Conservation (phyloP, 2,888 invertebrate species). For the Acronicta psi region DNA sequence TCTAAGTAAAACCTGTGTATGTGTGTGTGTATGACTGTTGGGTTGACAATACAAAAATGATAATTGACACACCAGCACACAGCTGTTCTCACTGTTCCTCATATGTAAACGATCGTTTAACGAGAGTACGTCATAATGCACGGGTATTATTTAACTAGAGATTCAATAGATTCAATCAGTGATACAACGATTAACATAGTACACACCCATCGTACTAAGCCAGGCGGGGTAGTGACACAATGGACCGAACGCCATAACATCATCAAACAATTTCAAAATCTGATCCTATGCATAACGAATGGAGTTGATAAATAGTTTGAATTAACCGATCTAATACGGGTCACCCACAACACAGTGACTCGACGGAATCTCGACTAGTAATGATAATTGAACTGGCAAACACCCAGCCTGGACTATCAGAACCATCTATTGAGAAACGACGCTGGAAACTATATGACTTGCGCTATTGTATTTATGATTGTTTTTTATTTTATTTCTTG, state of each 20-base stretch:
- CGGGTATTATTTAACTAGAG: conserved; percentile 66
- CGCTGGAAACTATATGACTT: conserved; percentile 86
- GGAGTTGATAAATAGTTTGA: conserved; percentile 88
- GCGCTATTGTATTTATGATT: conserved; percentile 86
- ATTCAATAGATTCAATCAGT: conserved; percentile 82
- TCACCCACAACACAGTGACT: conserved; percentile 87
- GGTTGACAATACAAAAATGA: conserved; percentile 11
- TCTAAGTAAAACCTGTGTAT: conserved; percentile 10
- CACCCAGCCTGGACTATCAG: conserved; percentile 85
- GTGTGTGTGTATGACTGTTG: conserved; percentile 10
- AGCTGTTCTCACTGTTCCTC: conserved; percentile 31
- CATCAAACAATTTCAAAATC: conserved; percentile 88
- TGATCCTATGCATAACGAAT: conserved; percentile 88
- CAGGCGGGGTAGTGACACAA: conserved; percentile 74
- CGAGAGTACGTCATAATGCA: conserved; percentile 53
- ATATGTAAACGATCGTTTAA: conserved; percentile 50
- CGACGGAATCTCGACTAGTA: conserved; percentile 80
- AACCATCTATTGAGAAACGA: conserved; percentile 81
- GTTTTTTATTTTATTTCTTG: conserved; percentile 84
- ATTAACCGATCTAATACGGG: conserved; percentile 90
- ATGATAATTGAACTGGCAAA: conserved; percentile 90
- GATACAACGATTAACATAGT: conserved; percentile 83
- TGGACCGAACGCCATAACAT: conserved; percentile 82
- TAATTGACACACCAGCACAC: conserved; percentile 17
- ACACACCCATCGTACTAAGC: conserved; percentile 87